Percentiles rank a stretch among this genome's conserved stretches.
Conservation (phyloP, 1,140 invertebrate species). For the Nixonia krombeini region DNA sequence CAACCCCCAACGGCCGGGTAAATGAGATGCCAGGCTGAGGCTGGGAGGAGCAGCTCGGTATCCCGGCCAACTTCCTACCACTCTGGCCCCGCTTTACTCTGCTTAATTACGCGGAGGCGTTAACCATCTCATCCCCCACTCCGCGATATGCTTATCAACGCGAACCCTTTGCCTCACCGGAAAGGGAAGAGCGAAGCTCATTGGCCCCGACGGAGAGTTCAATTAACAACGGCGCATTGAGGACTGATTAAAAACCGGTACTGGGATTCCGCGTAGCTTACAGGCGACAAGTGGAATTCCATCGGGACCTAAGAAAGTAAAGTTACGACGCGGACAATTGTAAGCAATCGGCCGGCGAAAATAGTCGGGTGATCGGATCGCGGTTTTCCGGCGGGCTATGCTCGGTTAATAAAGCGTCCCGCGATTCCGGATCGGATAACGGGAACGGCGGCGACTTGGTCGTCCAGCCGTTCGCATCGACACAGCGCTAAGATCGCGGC, state of each 20-base stretch:
- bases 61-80: slow-evolving; percentile 42
- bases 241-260: not conserved
- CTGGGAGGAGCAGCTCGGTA: slow-evolving; percentile 60
- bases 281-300: too few relatives aligned
- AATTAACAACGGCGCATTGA: slow-evolving; percentile 31
- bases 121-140: slow-evolving; percentile 61
- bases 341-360: not conserved
- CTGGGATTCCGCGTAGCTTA: too few relatives aligned
- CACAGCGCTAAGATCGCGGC: not conserved
- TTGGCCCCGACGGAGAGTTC: slow-evolving; percentile 29
- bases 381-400: not conserved
- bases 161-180: slow-evolving; percentile 54
- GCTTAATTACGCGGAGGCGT: slow-evolving; percentile 66
- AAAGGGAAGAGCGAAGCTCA: slow-evolving; percentile 44
- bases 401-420: not conserved
- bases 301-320: too few relatives aligned
- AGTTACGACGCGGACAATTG: not conserved
- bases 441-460: not conserved
- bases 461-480: not conserved
- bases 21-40: slow-evolving; percentile 48
- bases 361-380: not conserved
- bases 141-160: slow-evolving; percentile 49
- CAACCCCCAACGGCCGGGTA: too few relatives aligned
- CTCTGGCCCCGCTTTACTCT: slow-evolving; percentile 54
- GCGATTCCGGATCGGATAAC: slow-evolving; percentile 1